Conservation (phyloP, 2,888 invertebrate genomes). For the Leucoma salicis region DNA sequence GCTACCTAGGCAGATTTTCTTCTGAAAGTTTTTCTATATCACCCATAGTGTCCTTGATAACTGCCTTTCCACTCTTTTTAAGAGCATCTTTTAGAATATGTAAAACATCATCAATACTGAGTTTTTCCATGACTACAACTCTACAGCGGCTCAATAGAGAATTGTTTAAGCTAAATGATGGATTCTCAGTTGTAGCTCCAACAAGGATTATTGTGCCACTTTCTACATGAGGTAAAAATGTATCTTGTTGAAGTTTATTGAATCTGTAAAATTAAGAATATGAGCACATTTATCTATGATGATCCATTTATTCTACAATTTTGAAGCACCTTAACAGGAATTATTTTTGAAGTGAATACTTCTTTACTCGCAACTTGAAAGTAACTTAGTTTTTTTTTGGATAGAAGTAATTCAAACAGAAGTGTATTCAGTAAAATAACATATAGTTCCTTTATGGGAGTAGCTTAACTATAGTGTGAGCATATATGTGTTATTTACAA, state of each 20-base stretch:
- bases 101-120: constrained; percentile 81
- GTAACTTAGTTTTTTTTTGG: no score
- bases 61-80: constrained; percentile 44
- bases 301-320: no score
- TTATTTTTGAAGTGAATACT: no score
- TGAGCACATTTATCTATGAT: no score
- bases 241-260: constrained; percentile 92
- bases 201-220: constrained; percentile 89
- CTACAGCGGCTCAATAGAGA: constrained; percentile 90
- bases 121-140: constrained; percentile 88
- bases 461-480: no score
- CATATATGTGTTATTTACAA: no score
- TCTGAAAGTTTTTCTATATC: constrained; percentile 23
- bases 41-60: constrained; percentile 32
- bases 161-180: constrained; percentile 91
- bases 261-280: constrained; percentile 78
- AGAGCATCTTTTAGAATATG: constrained; percentile 84
- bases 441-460: no score
- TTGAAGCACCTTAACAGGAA: no score
- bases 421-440: no score
- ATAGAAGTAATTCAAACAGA: no score
- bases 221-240: constrained; percentile 90
- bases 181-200: constrained; percentile 94
- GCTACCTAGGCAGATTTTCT: constrained; percentile 38
- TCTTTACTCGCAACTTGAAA: no score